Base-by-base conservation (phyloP, 2,888 invertebrate species). In the Leptinotarsa juncta region DNA sequence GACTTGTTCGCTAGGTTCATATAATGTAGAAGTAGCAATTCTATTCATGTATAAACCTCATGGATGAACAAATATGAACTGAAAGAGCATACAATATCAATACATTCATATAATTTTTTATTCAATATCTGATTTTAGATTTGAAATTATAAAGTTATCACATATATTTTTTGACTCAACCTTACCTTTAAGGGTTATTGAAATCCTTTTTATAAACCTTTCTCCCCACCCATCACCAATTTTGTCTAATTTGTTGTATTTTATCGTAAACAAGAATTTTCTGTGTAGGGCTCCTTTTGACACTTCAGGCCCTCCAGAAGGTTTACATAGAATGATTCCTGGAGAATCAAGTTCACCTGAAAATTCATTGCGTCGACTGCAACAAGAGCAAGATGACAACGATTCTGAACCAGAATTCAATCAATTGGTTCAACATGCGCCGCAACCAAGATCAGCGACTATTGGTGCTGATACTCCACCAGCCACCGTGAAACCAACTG, bases 301-400 rank as follows among this genome's bases (percentile, higher is more conserved):
- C 55, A 55, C 80, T 0, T 77, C 75, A 42, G 86, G 85, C 68
- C 88, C 90, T 49, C 91, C 91, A 0, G 88, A 90, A 57, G 91
- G 91, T 1, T 85, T 92, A 16, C 91, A 90, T 73, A 88, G 92
- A 69, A 91, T 92, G 91, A 90, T 92, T 16, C 91, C 92, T 0
- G 92, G 92, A 0, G 91, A 92, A 83, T 90, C 91, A 0, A 91
- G 91, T 82, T 89, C 90, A 5, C 87, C 87, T 2, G 86, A 87
- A 79, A 81, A 82, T 4, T 79, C 81, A 2, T 16, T 80, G 26
- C 81, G 81, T 20, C 77, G 78, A 71, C 77, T 78, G 16, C 75
- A 79, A 42, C 77, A 77, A 42, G 70, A 51, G 14, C 75, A 81
- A 12, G 81, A 81, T 26, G 81, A 82, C 18, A 79, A 80, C 65